phyloP scores from a whole-genome alignment of 2,797 vertebrate species.

The Scolopax bukidnonensis region DNA sequence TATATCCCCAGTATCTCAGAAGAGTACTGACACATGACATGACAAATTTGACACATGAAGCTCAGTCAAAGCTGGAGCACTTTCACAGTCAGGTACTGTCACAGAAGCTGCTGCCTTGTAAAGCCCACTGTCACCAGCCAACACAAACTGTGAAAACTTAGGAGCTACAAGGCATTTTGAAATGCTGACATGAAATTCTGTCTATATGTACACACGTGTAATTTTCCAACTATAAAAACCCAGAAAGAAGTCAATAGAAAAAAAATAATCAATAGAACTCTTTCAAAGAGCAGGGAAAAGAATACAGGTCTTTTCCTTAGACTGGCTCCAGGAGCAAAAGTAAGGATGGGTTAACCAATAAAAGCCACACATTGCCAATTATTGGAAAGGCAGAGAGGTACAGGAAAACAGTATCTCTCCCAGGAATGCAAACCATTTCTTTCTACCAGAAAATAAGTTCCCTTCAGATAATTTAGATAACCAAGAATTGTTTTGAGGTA shows the following conservation, averaged over 20 bases:
- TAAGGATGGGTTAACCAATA: neutral
- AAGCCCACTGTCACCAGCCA: neutral
- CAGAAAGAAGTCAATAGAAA: neutral
- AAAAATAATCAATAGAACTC: neutral
- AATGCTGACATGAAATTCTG: neutral
- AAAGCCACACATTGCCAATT: neutral
- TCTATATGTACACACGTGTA: fast-evolving
- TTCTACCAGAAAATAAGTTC: neutral
- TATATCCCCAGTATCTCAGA: neutral
- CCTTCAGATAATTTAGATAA: neutral
- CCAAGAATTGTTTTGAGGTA: neutral
- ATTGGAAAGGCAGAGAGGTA: neutral
- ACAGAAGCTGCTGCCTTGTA: neutral
- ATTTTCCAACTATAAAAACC: neutral
- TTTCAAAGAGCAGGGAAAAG: neutral
- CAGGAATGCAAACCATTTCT: neutral
- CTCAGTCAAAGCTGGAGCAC: neutral
- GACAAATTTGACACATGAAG: neutral
- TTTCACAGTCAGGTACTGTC: too few relatives aligned
- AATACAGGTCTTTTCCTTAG: neutral
- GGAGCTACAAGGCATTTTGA: neutral
- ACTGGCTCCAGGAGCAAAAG: neutral
- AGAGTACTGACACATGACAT: neutral
- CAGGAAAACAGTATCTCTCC: neutral
- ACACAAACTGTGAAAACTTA: neutral